Evolutionary conservation across 2,888 invertebrate species (phyloP).

Genomic region (Elgonia sp.): DNA sequence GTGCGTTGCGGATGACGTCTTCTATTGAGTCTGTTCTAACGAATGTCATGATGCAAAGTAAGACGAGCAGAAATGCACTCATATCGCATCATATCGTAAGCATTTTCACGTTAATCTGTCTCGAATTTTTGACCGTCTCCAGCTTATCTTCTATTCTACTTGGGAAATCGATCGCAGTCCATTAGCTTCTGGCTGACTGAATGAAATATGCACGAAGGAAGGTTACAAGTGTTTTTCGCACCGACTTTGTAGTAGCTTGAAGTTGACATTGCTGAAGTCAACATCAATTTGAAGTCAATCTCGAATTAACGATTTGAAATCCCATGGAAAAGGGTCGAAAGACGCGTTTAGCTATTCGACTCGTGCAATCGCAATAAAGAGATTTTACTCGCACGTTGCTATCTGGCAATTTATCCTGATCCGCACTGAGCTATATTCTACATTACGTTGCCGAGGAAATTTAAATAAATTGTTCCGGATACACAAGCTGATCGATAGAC

Average conservation of each 20-base stretch:
- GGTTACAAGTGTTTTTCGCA: not conserved
- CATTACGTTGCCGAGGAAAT: slow-evolving; percentile 57
- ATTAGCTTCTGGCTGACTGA: too few relatives aligned
- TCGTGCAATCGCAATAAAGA: slow-evolving; percentile 65
- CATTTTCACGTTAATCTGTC: slow-evolving; percentile 40
- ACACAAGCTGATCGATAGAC: slow-evolving; percentile 39
- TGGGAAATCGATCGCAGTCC: too few relatives aligned
- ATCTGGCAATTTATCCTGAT: slow-evolving; percentile 69
- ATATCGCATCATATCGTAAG: slow-evolving; percentile 71
- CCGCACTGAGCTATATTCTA: slow-evolving; percentile 44
- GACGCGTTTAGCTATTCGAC: slow-evolving; percentile 55
- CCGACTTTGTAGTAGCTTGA: not conserved
- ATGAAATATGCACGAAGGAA: not conserved
- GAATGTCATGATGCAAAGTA: slow-evolving; percentile 65
- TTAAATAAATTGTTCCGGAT: slow-evolving; percentile 66
- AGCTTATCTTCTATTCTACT: not conserved
- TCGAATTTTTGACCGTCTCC: not conserved
- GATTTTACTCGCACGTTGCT: slow-evolving; percentile 39
- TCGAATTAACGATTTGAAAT: slow-evolving; percentile 36
- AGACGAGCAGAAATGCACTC: slow-evolving; percentile 53
- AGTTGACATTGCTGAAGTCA: slow-evolving; percentile 30
- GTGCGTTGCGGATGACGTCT: slow-evolving; percentile 47
- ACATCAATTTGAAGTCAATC: not conserved
- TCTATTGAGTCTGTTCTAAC: slow-evolving; percentile 54
- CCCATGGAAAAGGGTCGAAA: not conserved